These are phyloP conservation scores for Nephrotoma guestfalica DNA, from an alignment of 2,888 invertebrate species.

Conservation along the genomic window DNA sequence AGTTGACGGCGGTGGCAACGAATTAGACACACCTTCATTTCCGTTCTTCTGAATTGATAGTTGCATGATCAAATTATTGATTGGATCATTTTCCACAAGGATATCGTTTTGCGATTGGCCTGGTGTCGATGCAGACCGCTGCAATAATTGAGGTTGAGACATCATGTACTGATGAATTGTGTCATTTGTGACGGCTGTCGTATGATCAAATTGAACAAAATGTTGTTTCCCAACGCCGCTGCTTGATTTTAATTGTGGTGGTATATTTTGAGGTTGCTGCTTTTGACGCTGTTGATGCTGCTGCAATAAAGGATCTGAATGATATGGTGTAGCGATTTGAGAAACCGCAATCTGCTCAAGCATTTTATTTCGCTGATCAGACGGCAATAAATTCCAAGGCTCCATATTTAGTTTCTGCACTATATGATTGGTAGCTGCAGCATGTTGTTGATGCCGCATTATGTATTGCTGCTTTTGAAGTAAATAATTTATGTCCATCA, in stretches of 20 bases:
- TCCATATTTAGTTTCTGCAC: conserved; percentile 15
- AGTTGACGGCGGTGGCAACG: background rate
- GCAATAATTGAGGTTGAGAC: conserved; percentile 1
- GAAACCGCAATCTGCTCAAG: conserved; percentile 19
- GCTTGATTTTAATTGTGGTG: background rate
- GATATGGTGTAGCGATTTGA: conserved; percentile 18
- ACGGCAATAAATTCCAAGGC: conserved; percentile 22
- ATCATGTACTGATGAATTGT: background rate
- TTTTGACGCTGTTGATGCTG: conserved; percentile 17
- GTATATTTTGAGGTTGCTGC: conserved; percentile 2
- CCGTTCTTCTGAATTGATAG: conserved; percentile 23
- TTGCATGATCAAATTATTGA: conserved; percentile 37
- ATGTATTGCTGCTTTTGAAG: background rate
- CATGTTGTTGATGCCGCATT: conserved; percentile 6
- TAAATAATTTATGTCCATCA: background rate
- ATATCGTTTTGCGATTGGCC: conserved; percentile 7
- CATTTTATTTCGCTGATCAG: conserved; percentile 23
- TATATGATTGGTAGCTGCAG: conserved; percentile 6
- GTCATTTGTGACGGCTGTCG: background rate
- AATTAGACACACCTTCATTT: background rate
- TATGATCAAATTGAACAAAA: background rate
- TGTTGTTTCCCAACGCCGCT: conserved; percentile 13
- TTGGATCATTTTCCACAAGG: conserved; percentile 10
- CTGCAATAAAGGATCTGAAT: background rate
- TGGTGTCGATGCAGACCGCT: conserved; percentile 7